Evolutionary conservation across 2,797 vertebrate genomes (phyloP), one percentile per base, ranked within the genome.

Genomic region (Carapus acus): DNA sequence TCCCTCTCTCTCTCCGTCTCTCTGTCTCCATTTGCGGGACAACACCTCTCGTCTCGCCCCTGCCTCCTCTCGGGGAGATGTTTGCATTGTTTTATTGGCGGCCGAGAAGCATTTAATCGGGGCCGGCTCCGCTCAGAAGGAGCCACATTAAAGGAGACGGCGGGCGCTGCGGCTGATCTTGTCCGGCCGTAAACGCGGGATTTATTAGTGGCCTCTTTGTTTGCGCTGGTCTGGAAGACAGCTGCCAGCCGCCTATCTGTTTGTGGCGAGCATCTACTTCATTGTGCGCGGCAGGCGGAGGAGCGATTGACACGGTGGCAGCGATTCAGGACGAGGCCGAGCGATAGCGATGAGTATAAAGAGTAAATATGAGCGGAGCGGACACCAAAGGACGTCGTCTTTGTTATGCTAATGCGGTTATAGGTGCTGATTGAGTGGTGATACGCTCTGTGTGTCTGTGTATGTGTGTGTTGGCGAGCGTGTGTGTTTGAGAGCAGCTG

Each of bases 301-400:
- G 72, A 76, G 78, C 79, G 80, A 69, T 83, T 82, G 75, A 83
- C 83, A 83, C 87, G 83, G 80, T 85, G n/a, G n/a, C 72, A 61
- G 78, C 75, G 76, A 77, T 82, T 69, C 21, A 56, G 74, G 83
- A 81, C 74, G 74, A 74, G 80, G 79, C 79, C 80, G 84, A 85
- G 74, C 74, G 83, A 85, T 83, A 83, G 79, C 75, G 86, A 88
- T 89, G 85, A 88, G 88, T 87, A 86, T 89, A 85, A 83, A 80
- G 86, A 77, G 85, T 82, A 86, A 88, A 89, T 87, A 87, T 85
- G 83, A 86, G 82, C 66, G 58, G 65, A 74, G 69, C 64, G 60
- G 69, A 78, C 83, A 74, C 74, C 79, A 79, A 76, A 80, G 78
- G 58, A 54, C 72, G 65, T 85, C n/a, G n/a, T n/a, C n/a, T 88